Base-by-base conservation (phyloP, 2,888 invertebrate species). In the Volucella bombylans region DNA sequence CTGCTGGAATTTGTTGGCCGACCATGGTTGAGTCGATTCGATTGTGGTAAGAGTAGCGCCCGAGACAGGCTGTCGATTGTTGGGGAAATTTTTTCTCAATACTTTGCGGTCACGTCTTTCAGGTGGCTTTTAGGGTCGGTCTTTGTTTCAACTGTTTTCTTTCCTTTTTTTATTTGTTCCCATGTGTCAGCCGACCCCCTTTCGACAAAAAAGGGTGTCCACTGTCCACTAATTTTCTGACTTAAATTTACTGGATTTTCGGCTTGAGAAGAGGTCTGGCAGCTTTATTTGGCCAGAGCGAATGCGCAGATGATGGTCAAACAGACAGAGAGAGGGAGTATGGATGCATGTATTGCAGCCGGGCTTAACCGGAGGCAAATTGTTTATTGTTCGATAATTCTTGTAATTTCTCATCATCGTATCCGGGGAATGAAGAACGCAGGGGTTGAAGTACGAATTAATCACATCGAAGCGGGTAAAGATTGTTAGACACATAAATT, bases 61-160 rank as follows among this genome's bases (percentile, higher is more conserved):
- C 47, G 69, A 67, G 74, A 72, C 79, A 81, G 77, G 15, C 50
- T 85, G 85, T 76, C 85, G 65, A 77, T 85, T 61, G 72, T 72
- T 83, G 55, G 61, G 71, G 74, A 80, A 83, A 83, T 80, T 74
- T 72, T 80, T 74, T 72, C 73, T 81, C 76, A 81, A 85, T 81
- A 49, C 72, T 85, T 47, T 85, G 81, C 68, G 81, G 85, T 85
- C 76, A 85, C 81, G 81, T 85, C 85, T 76, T 77, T 85, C 85
- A 85, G 85, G 85, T 85, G 81, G 67, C 68, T 85, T 81, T 74
- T 77, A 39, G 71, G 69, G 38, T 18, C 43, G 52, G n/a, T 43
- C 50, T 61, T 57, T 31, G 31, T 31, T 31, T 31, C 31, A 31
- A 12, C 49, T 50, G 38, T 31, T 55, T 23, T 71, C 54, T 50